Base-by-base conservation (phyloP, 1,140 invertebrate species). In the Cotesia chilonis region DNA sequence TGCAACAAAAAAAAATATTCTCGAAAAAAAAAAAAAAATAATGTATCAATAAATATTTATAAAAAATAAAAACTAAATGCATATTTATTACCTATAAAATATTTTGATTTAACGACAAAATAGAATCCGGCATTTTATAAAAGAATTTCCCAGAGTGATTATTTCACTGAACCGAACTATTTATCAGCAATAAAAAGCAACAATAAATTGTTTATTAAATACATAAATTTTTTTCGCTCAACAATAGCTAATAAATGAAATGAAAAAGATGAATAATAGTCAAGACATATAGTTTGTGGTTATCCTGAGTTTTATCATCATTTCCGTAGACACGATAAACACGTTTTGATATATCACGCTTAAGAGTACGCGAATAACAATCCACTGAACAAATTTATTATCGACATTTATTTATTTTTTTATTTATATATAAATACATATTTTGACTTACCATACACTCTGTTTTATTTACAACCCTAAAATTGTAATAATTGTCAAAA, bases 221-320 rank as follows among this genome's bases (percentile, higher is more conserved):
- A 47, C 41, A 67, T 28, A 9, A 28, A n/a, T 52, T 67, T 12
- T 17, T 54, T n/a, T 4, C 41, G 5, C 17, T 52, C n/a, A 35
- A 28, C 65, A 67, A 52, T 28, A 28, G 14, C 17, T 35, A 14
- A 38, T n/a, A 67, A 20, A 9, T 51, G 47, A 67, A 28, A 54
- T 28, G 35, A 28, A 17, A 67, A 67, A 55, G 54, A 65, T 65
- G 51, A 55, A 20, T 55, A 68, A 54, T 65, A 5, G 57, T 65
- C 4, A 28, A 60, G 47, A n/a, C 36, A 71, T 63, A 66, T 59
- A 71, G 51, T 71, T 55, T 71, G 70, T 54, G 70, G 70, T 71
- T 71, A 71, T 71, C 70, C 70, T 54, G 14, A 55, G 17, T 59
- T 65, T 71, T 71, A 71, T 66, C 70, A 71, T 71, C 70, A 71